Evolutionary conservation across 92 coral and sea anemone species (phyloP).

Genomic region (Palythoa grandis): DNA sequence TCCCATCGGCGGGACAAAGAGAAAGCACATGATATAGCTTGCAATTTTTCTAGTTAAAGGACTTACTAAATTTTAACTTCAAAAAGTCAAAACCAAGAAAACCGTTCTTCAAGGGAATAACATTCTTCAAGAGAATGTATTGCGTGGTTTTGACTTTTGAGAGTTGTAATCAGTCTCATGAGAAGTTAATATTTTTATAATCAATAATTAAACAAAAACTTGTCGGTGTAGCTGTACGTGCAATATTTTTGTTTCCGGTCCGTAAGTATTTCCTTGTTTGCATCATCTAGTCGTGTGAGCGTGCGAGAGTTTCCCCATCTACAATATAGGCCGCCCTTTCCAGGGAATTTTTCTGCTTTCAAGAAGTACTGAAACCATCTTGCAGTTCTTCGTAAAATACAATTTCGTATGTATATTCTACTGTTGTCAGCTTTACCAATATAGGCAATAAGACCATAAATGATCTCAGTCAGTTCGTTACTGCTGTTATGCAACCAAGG

Average conservation of each 20-base stretch:
- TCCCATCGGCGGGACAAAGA: neutral
- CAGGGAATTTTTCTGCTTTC: neutral
- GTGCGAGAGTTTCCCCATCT: neutral
- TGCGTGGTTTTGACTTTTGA: too few relatives aligned
- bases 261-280: neutral
- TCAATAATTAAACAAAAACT: neutral
- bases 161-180: too few relatives aligned
- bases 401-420: too few relatives aligned
- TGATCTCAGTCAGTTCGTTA: too few relatives aligned
- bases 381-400: neutral
- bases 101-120: neutral
- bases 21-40: neutral
- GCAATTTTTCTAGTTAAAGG: neutral
- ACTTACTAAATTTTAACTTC: neutral
- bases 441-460: too few relatives aligned
- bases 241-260: neutral
- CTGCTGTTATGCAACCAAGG: too few relatives aligned
- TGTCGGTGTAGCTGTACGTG: neutral
- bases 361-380: neutral
- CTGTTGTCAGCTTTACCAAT: too few relatives aligned
- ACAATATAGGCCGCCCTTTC: neutral
- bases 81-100: neutral
- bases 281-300: neutral
- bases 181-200: neutral
- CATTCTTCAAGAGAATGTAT: neutral